phyloP scores from a whole-genome alignment of 2,797 vertebrate species.

The Manis pentadactyla region DNA sequence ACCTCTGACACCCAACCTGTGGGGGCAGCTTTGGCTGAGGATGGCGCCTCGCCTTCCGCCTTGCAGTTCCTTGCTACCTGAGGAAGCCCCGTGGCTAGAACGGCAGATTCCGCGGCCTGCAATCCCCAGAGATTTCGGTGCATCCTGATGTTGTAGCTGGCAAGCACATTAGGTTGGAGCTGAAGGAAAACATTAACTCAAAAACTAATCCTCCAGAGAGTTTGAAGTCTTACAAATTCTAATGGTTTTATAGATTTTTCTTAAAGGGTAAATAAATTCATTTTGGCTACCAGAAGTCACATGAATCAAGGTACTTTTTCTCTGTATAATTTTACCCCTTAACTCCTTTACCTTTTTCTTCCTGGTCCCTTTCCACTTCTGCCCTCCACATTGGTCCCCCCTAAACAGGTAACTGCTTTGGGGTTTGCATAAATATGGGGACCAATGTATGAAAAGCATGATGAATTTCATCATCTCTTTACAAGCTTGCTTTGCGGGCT shows the following conservation, averaged over 20 bases:
- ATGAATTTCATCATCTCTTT: background rate
- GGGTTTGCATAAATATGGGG: background rate
- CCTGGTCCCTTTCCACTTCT: background rate
- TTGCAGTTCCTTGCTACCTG: rapidly evolving
- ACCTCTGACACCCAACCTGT: background rate
- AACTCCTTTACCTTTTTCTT: background rate
- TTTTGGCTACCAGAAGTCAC: background rate
- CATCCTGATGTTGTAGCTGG: background rate
- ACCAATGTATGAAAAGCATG: background rate
- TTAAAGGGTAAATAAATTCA: conserved; percentile 20
- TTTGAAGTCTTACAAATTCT: background rate
- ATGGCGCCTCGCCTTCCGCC: background rate
- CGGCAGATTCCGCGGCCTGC: background rate
- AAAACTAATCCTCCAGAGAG: background rate
- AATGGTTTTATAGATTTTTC: background rate
- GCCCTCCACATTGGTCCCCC: background rate
- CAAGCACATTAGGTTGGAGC: background rate
- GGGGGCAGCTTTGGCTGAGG: background rate
- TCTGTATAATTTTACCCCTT: background rate
- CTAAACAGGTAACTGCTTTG: background rate
- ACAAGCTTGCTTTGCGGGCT: background rate
- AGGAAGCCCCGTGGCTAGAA: background rate
- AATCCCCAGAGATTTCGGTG: background rate
- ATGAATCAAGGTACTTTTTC: background rate
- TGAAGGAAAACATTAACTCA: background rate